These are phyloP conservation scores for Archips xylosteana DNA, from an alignment of 2,888 invertebrate species.

Conservation along the genomic window DNA sequence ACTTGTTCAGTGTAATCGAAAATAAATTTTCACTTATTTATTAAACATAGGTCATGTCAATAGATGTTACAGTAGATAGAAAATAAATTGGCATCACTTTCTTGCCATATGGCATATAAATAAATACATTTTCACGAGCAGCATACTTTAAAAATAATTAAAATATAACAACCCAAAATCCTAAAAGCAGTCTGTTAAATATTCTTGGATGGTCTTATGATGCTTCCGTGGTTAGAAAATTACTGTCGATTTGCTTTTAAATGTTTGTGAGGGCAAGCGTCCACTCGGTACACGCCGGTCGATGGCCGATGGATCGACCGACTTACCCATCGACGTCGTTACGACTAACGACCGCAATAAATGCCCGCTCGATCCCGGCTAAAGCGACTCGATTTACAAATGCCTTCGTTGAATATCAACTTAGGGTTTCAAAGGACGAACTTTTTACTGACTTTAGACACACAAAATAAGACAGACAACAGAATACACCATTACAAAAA, in stretches of 20 bases:
- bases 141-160: too few relatives aligned
- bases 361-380: conserved; percentile 4
- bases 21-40: too few relatives aligned
- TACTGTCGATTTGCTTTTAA: background rate
- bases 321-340: conserved; percentile 13
- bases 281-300: background rate
- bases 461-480: too few relatives aligned
- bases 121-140: too few relatives aligned
- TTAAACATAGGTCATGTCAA: too few relatives aligned
- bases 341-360: conserved; percentile 20
- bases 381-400: conserved; percentile 9
- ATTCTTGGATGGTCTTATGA: background rate
- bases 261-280: background rate
- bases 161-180: too few relatives aligned
- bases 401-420: background rate
- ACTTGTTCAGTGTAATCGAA: too few relatives aligned
- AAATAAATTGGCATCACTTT: too few relatives aligned
- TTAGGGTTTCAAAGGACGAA: background rate
- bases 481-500: too few relatives aligned
- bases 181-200: too few relatives aligned
- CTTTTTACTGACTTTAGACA: background rate
- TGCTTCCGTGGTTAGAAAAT: background rate
- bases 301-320: conserved; percentile 1
- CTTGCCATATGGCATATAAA: too few relatives aligned
- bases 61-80: too few relatives aligned